Base-by-base conservation (phyloP, 2,888 invertebrate genomes). In the Phytoseiulus persimilis region DNA sequence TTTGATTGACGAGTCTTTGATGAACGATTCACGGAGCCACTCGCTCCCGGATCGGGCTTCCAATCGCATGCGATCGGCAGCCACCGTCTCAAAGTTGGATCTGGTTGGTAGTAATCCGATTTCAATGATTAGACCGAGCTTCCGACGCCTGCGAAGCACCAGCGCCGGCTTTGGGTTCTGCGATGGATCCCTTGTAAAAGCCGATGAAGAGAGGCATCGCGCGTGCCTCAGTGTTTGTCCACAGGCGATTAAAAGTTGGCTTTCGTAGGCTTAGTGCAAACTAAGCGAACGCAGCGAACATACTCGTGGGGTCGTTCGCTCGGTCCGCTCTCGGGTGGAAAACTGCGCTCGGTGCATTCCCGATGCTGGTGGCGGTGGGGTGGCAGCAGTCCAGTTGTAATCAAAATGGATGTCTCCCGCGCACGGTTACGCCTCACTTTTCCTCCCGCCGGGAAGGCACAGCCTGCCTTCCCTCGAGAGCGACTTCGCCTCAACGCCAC, bases 201-300 rank as follows among this genome's bases (percentile, higher is more conserved):
- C 65, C 18, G 65, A 65, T 65, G 65, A 28, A 65, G 65, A 65
- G 65, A 65, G 23, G 14, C 65, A 65, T 65, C 18, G 5, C 65
- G 65, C 46, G 46, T 46, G 46, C 46, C 2, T 28, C 65, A 18
- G 87, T 45, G 87, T 87, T 45, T 87, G 87, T 87, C 87, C 87
- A 45, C 32, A 32, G 39, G 87, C 87, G 87, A 87, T 87, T 87
- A 87, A 87, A 87, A 87, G 87, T 87, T 87, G 87, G 33, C n/a
- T 45, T 45, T 87, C 87, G 65, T 65, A 65, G 65, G 65, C 65
- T 65, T 65, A 65, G 65, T 65, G 65, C 65, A 65, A 65, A 65
- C 23, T 65, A 65, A 65, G 65, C 65, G 65, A 23, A 65, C 65
- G 65, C 65, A 65, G 11, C 18, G 65, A 65, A 65, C 65, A 65